phyloP scores from a whole-genome alignment of 2,797 vertebrate species.

The Sebastes steindachneri region DNA sequence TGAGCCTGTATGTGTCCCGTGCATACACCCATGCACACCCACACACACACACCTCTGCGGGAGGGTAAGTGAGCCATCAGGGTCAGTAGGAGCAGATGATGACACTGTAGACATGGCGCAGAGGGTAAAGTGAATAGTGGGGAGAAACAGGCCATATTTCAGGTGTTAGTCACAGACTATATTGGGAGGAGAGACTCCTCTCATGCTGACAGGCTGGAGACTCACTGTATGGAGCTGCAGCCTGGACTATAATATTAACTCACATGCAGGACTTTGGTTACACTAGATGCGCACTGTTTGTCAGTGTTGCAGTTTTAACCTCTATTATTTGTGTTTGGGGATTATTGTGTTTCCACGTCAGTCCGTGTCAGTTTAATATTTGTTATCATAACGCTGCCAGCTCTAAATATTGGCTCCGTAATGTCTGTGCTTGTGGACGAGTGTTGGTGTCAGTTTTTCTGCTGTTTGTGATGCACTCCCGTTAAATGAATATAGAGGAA shows the following conservation, averaged over 20 bases:
- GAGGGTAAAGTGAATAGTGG: conserved; percentile 64
- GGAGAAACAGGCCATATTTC: conserved; percentile 64
- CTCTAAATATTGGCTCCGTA: conserved; percentile 20
- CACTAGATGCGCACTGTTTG: conserved; percentile 17
- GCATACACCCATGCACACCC: conserved; percentile 17
- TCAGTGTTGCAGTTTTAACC: conserved; percentile 15
- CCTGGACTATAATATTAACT: neutral
- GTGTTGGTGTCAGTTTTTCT: conserved; percentile 18
- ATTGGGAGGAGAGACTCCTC: conserved; percentile 30
- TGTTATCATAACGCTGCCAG: conserved; percentile 10
- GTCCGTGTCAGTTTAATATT: conserved; percentile 34
- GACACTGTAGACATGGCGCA: conserved; percentile 68
- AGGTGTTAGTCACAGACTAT: conserved; percentile 66
- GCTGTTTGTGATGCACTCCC: neutral
- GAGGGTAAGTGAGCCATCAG: conserved; percentile 78
- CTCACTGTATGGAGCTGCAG: conserved; percentile 13
- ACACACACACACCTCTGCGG: conserved; percentile 27
- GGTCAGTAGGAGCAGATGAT: conserved; percentile 71
- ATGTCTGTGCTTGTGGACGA: conserved; percentile 7
- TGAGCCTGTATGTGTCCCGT: conserved; percentile 63
- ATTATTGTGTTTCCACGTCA: conserved; percentile 18
- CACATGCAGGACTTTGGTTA: conserved; percentile 19
- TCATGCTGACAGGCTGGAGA: conserved; percentile 17
- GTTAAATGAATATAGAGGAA: neutral
- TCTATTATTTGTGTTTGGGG: conserved; percentile 1